Percentiles rank a stretch among this genome's conserved stretches.
These are phyloP conservation scores for Circaetus cinerascens DNA, from an alignment of 2,113 vertebrate species.

Conservation along the genomic window DNA sequence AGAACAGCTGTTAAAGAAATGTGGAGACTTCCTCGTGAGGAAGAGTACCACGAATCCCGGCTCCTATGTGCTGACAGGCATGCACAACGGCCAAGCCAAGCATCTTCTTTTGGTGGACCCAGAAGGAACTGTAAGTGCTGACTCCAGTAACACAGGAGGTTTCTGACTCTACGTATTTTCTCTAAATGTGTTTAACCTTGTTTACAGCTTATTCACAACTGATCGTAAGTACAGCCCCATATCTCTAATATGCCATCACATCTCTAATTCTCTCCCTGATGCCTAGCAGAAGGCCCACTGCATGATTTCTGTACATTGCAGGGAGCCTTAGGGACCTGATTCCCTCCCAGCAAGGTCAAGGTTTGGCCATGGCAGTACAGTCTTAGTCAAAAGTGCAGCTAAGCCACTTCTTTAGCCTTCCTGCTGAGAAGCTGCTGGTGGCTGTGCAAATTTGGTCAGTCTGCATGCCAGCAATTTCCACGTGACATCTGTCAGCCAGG, in stretches of 20 bases:
- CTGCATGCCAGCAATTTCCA: not conserved
- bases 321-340: not conserved
- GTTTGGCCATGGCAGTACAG: not conserved
- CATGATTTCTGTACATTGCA: not conserved
- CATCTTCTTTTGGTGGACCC: constrained; percentile 95
- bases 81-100: constrained; percentile 92
- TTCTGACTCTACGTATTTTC: not conserved
- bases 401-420: not conserved
- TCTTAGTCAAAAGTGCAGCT: not conserved
- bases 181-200: not conserved
- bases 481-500: not conserved
- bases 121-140: constrained; percentile 88
- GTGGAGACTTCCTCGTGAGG: constrained; percentile 95
- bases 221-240: not conserved
- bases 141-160: not conserved
- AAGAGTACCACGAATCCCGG: constrained; percentile 94
- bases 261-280: not conserved
- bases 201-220: not conserved
- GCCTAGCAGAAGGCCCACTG: not conserved
- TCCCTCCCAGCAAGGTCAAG: not conserved
- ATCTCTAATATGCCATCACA: not conserved
- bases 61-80: constrained; percentile 93
- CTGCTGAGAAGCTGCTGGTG: not conserved
- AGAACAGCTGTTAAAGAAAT: constrained; percentile 86
- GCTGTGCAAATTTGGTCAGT: not conserved